Percentiles rank a stretch among this genome's conserved stretches.
Conservation (phyloP, 2,888 invertebrate genomes). For the Orchesellides sinensis region DNA sequence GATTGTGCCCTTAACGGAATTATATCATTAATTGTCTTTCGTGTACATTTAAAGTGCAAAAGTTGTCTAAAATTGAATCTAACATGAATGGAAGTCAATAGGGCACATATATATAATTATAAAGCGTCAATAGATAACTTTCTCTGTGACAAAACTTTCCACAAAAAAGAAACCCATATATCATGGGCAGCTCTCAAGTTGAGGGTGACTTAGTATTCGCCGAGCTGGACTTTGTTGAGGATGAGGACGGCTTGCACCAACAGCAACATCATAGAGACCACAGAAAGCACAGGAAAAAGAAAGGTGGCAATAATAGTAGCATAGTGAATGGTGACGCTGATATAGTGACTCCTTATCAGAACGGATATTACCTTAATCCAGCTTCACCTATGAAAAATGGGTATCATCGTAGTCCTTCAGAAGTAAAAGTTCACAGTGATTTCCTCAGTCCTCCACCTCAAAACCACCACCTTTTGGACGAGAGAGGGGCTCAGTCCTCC, state of each 20-base stretch:
- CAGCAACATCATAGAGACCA: constrained; percentile 13
- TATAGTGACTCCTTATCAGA: constrained; percentile 49
- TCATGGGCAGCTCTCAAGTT: constrained; percentile 35
- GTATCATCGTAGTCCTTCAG: background rate
- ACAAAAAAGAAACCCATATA: background rate
- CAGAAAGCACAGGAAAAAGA: constrained; percentile 38
- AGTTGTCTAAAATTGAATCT: no score
- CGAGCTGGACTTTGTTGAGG: constrained; percentile 27
- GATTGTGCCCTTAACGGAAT: no score
- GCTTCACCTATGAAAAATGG: background rate
- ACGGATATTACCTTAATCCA: constrained; percentile 22
- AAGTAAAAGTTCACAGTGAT: background rate
- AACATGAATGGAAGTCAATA: no score
- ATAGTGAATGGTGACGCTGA: constrained; percentile 36
- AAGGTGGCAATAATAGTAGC: constrained; percentile 7
- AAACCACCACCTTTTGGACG: background rate
- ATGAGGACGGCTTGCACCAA: background rate
- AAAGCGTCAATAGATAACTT: no score
- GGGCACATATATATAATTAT: no score
- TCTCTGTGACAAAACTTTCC: no score
- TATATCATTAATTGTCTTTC: no score
- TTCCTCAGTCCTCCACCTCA: constrained; percentile 27
- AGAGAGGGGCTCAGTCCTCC: background rate
- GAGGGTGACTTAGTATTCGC: constrained; percentile 31
- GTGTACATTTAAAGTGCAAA: no score